A percentile compares a stretch with the other conserved stretches of the same genome.
These are phyloP conservation scores for Diadumene lineata DNA, from an alignment of 92 coral and sea anemone genomes.

Conservation along the genomic window DNA sequence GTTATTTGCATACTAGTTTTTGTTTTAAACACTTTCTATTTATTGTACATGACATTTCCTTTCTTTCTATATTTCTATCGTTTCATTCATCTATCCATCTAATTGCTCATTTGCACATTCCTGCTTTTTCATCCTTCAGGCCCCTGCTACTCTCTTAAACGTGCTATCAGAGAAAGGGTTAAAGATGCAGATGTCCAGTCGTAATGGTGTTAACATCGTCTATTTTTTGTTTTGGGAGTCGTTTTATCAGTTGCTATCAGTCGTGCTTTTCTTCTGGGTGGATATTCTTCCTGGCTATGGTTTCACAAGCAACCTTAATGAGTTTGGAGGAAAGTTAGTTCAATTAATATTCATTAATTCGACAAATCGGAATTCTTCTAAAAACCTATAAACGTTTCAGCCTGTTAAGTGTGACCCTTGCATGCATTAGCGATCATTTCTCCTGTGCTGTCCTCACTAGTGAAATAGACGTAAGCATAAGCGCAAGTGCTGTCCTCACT, in stretches of 20 bases:
- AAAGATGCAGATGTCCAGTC: constrained; percentile 66
- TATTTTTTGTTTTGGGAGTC: constrained; percentile 89
- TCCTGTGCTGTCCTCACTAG: too few species aligned
- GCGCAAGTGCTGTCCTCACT: too few species aligned
- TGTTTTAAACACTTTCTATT: too few species aligned
- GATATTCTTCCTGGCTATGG: constrained; percentile 87
- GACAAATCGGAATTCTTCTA: too few species aligned
- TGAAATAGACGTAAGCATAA: too few species aligned
- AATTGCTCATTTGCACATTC: not conserved
- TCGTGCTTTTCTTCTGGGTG: constrained; percentile 69
- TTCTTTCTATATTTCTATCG: not conserved
- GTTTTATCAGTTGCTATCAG: constrained; percentile 66
- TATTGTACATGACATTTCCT: not conserved
- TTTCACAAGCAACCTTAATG: constrained; percentile 54
- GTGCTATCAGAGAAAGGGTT: constrained; percentile 81
- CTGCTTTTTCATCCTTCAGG: constrained; percentile 27
- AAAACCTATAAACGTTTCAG: too few species aligned
- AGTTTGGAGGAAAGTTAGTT: constrained; percentile 83
- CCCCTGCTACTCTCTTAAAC: constrained; percentile 76
- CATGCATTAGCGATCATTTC: too few species aligned
- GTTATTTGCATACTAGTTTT: too few species aligned
- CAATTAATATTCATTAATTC: too few species aligned
- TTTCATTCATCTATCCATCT: not conserved
- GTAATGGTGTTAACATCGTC: constrained; percentile 62
- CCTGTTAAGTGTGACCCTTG: too few species aligned